Base-by-base conservation (phyloP, 2,888 invertebrate genomes). In the Drosophila ustulata region DNA sequence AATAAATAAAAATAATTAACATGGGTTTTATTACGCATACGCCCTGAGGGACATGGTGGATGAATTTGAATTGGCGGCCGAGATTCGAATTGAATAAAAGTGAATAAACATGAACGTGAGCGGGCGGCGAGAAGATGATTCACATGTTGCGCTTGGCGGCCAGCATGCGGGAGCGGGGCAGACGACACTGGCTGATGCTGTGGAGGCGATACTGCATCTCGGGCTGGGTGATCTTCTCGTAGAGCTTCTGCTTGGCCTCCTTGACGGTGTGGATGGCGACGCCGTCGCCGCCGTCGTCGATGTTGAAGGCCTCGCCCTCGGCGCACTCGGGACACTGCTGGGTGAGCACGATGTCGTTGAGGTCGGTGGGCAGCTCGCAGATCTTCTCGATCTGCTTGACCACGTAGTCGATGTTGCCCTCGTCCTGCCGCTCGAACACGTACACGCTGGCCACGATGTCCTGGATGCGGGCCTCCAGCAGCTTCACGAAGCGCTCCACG, bases 371-470 rank as follows among this genome's bases (percentile, higher is more conserved):
- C 34, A 81, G 66, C 0, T 91, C 82, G n/a, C 82, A 87, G n/a
- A 85, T 67, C 75, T 90, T 91, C 23, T 89, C 88, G 32, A 91
- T 78, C 73, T 89, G 85, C n/a, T 85, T 88, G 4, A 92, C 90
- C 8, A 93, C 81, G 41, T 69, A 82, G 25, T 89, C 80, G 1
- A 65, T 13, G 51, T 71, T 78, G 9, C 62, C 71, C 1, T 78
- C 80, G 18, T 89, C 85, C 34, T 75, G 78, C 4, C 92, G 87
- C 57, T 92, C 91, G 4, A 78, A 62, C 2, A 88, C 72, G 65
- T 93, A 94, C 0, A 92, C 94, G 0, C 93, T 93, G 81, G 94
- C 93, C 3, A 94, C 93, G 6, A 94, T 91, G 25, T 93, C 93
- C 79, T 93, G 93, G 4, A 94, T 92, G 50, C 94, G 94, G 0